Conservation (phyloP, 2,797 vertebrate genomes). For the Sebastes paucispinis region DNA sequence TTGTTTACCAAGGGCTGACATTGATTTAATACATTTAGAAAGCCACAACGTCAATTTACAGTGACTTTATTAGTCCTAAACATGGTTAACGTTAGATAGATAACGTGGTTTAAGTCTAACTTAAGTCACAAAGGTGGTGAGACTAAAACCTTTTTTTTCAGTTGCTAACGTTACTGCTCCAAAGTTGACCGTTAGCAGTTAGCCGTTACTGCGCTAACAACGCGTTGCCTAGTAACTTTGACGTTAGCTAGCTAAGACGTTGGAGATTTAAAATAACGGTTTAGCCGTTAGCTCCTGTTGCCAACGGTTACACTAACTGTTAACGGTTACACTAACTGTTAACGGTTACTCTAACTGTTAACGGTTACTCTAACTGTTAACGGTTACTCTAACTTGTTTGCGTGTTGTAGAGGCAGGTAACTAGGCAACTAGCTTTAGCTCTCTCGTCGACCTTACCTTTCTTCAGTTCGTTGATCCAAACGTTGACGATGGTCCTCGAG, state of each 20-base stretch:
- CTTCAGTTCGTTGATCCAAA: conserved; percentile 84
- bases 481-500: conserved; percentile 85
- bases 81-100: background rate
- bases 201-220: background rate
- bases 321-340: too few relatives aligned
- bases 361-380: background rate
- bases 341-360: background rate
- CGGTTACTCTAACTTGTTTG: background rate
- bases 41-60: background rate
- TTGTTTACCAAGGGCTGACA: background rate
- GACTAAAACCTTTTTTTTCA: background rate
- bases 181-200: conserved; percentile 3
- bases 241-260: background rate
- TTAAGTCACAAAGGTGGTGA: background rate
- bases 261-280: background rate
- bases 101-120: background rate
- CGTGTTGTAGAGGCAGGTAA: background rate
- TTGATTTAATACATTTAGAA: rapidly evolving
- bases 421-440: background rate
- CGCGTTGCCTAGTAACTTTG: background rate
- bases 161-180: background rate
- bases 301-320: background rate
- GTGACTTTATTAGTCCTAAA: background rate
- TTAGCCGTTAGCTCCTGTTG: background rate
- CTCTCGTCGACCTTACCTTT: conserved; percentile 77